Evolutionary conservation across 2,113 vertebrate species (phyloP), one percentile per base, ranked within the genome.

Genomic region (Hippotragus niger): DNA sequence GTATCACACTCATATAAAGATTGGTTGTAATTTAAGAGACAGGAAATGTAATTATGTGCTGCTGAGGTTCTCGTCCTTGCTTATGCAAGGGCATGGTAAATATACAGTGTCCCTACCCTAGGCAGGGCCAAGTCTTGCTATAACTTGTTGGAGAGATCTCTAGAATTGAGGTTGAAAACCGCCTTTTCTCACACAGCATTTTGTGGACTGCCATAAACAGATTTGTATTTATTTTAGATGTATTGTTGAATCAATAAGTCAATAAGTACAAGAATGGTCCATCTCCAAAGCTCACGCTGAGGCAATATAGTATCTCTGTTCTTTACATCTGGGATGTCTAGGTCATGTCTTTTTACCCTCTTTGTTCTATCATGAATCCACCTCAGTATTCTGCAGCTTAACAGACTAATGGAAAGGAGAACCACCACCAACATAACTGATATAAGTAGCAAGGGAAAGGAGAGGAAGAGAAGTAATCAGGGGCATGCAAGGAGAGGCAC

Each of bases 11-110:
- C 83, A 71, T 40, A 90, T 91, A 90, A 97, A 92, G 85, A 94
- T 2, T 2, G 21, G 45, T 15, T 95, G 62, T 97, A 95, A 98
- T 97, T 96, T 98, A 97, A 92, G 94, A 92, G 97, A 91, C 94
- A 96, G 91, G 58, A 95, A 96, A 62, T 91, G 50, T 95, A 95
- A 98, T 98, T 90, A 96, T 64, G n/a, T 80, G 15, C 60, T 95
- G 90, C 31, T 71, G 74, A 94, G 16, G 78, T 64, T 83, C 96
- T 89, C 67, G 43, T 85, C 95, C 90, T 97, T 91, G 86, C 16
- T 91, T 60, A 47, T 31, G 55, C 40, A 96, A 96, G 88, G 97
- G 5, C 92, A 89, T 17, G 55, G 74, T 52, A 50, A 96, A 85
- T 93, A 90, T 7, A 40, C 80, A 92, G 50, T 90, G 81, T 43